Conservation (phyloP, 2,888 invertebrate genomes). For the Seira musarum region DNA sequence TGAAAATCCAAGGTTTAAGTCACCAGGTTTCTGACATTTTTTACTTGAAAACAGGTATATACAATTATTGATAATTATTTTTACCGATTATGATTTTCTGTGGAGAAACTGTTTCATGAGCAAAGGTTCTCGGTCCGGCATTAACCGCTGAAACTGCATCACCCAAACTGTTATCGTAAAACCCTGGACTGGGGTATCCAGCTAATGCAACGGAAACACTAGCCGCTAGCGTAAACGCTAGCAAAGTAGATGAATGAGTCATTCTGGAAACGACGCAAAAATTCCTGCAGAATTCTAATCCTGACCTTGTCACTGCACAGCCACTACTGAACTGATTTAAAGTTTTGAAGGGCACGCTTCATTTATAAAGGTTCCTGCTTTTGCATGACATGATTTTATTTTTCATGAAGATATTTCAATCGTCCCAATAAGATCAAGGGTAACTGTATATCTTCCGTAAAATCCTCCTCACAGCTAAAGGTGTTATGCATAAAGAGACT, state of each 20-base stretch:
- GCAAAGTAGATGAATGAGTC: not conserved
- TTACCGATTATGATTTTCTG: constrained; percentile 30
- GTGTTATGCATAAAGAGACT: too few species aligned
- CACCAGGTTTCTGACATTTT: too few species aligned
- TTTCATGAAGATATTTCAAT: too few species aligned
- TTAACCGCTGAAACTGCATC: not conserved
- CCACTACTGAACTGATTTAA: not conserved
- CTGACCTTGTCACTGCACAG: constrained; percentile 26
- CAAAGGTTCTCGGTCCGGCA: constrained; percentile 40
- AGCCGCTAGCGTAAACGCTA: constrained; percentile 31
- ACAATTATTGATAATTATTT: too few species aligned
- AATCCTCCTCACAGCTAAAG: too few species aligned
- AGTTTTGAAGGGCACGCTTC: not conserved
- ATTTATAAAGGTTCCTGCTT: constrained; percentile 13
- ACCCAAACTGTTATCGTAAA: constrained; percentile 9
- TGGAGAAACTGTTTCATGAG: constrained; percentile 57
- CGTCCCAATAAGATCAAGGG: too few species aligned
- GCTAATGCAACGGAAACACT: constrained; percentile 21
- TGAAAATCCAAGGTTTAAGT: too few species aligned
- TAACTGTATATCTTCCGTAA: too few species aligned
- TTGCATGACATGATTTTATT: not conserved
- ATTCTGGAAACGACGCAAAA: not conserved
- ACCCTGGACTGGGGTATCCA: not conserved
- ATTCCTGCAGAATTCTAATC: not conserved
- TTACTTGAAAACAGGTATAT: too few species aligned